Conservation (phyloP, 2,113 vertebrate genomes). For the Bambusicola thoracicus region DNA sequence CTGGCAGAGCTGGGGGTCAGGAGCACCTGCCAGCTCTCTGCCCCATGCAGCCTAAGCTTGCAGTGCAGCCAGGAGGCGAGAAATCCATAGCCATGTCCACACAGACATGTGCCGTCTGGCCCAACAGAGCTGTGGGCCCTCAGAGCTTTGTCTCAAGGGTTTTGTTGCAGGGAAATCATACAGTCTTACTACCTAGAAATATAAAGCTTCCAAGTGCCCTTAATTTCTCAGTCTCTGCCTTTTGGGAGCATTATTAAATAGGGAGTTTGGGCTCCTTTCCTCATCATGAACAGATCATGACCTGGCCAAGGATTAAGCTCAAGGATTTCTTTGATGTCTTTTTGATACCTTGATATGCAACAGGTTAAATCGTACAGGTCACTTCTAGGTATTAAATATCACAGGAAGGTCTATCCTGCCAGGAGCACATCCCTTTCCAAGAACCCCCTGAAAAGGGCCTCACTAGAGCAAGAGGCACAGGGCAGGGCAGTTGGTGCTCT, state of each 20-base stretch:
- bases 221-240: not conserved
- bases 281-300: conserved; percentile 8
- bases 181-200: not conserved
- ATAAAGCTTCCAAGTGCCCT: conserved; percentile 34
- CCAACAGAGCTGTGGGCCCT: not conserved
- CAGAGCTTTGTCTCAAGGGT: not conserved
- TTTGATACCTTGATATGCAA: conserved; percentile 18
- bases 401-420: not conserved
- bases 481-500: not conserved
- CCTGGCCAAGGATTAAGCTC: conserved; percentile 11
- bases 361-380: conserved; percentile 37
- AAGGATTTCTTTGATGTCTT: conserved; percentile 37
- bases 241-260: not conserved
- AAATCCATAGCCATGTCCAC: not conserved
- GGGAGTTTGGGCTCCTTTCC: not conserved
- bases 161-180: not conserved
- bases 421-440: not conserved
- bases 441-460: conserved; percentile 7
- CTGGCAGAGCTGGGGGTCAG: not conserved
- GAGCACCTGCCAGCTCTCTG: not conserved
- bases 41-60: not conserved
- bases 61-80: not conserved
- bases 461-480: not conserved
- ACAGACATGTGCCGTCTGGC: not conserved
- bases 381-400: conserved; percentile 41